Percentiles rank a stretch among this genome's conserved stretches.
phyloP scores from a whole-genome alignment of 2,797 vertebrate species.

The Delichon dasypus region DNA sequence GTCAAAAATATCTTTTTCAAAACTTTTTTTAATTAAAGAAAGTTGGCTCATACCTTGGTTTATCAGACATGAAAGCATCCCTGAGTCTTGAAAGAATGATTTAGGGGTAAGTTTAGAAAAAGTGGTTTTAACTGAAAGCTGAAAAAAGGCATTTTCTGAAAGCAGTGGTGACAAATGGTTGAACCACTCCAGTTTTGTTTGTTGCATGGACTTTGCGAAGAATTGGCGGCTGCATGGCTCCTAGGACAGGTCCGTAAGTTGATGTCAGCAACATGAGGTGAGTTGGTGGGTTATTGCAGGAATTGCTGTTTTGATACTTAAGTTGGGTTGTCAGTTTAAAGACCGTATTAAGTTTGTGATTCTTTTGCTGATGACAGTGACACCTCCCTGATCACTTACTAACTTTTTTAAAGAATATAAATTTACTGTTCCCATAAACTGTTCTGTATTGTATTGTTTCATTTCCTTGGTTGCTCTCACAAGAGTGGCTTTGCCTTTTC shows the following conservation, averaged over 20 bases:
- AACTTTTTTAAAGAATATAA: neutral
- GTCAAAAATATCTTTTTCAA: neutral
- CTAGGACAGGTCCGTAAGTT: neutral
- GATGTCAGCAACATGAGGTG: constrained; percentile 31
- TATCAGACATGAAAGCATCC: neutral
- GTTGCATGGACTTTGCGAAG: constrained; percentile 28
- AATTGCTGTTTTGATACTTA: neutral
- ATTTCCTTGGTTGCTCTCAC: neutral
- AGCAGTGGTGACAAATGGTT: neutral
- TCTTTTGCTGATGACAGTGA: neutral
- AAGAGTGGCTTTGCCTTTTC: neutral
- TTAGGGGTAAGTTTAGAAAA: neutral
- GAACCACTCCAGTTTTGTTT: neutral
- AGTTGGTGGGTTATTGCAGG: constrained; percentile 18
- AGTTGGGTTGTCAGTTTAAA: neutral
- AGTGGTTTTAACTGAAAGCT: neutral
- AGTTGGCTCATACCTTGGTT: neutral
- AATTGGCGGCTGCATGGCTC: neutral
- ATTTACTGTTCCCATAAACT: neutral
- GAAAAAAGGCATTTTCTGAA: neutral
- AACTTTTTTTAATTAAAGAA: neutral
- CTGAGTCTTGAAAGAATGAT: neutral
- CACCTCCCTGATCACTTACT: neutral
- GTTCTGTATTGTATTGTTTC: neutral
- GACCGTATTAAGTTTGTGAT: neutral